Base-by-base conservation (phyloP, 2,888 invertebrate genomes). In the Laothoe populi region DNA sequence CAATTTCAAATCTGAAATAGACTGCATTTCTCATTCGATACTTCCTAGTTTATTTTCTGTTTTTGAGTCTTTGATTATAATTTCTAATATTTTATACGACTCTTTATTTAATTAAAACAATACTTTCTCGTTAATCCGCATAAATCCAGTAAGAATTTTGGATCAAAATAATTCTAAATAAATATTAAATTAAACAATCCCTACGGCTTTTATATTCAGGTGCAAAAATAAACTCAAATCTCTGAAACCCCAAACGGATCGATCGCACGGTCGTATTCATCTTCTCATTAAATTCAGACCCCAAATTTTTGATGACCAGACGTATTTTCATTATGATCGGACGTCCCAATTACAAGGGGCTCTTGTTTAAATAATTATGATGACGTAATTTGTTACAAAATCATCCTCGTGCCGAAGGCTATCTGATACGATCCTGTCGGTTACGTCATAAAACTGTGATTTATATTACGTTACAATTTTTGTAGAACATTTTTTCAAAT, bases 371-470 rank as follows among this genome's bases (percentile, higher is more conserved):
- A 53, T 61, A 49, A 42, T 61, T 60, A 38, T 60, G 38, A 53
- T 61, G 26, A 53, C 19, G 19, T 61, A 13, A 42, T 26, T 26
- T 19, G 31, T 61, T 61, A 61, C 11, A 53, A 19, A 61, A 21
- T 53, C 53, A 53, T 42, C 26, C 49, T n/a, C 42, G 26, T 42
- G 26, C 40, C 49, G 31, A 53, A 61, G 40, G 49, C 40, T 53
- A 38, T 38, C 16, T 53, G 53, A 53, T 26, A 26, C 49, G 26
- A 61, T 26, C 42, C 38, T 61, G 53, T 42, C 49, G 40, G 40
- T 60, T 21, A 42, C 21, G 26, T 40, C 53, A 31, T 53, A 61
- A 61, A 61, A 53, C 60, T 24, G 60, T 61, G 60, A 61, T 53
- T 61, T 61, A 61, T 61, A 53, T 44, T 31, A 26, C 48, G 44